Base-by-base conservation (phyloP, 1,140 invertebrate genomes). In the Drosophila virilis region DNA sequence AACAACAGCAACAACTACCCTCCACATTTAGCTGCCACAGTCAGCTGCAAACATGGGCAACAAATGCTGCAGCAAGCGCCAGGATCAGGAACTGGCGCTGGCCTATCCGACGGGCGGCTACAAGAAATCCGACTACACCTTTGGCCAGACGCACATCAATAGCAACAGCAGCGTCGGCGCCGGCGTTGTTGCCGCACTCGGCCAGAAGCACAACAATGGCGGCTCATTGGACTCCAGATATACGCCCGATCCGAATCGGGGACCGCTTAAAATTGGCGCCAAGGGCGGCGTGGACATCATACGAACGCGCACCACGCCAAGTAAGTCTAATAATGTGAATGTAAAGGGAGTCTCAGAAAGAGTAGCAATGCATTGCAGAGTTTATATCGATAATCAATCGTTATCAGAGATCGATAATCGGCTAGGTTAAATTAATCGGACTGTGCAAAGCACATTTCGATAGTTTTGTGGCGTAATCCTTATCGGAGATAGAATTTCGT, bases 241-340 rank as follows among this genome's bases (percentile, higher is more conserved):
- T 85, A 96, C 96, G 1, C 95, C 96, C 42, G 96, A 97, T 93
- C 96, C 96, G 17, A 96, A 96, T 93, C 95, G 95, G 76, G 94
- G 95, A 55, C 93, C 90, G 48, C 75, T 80, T 54, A 93, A 92
- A 81, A 93, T 94, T 85, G 92, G 93, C 86, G 93, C 94, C 92
- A 93, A 94, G 86, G 91, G 93, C 85, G 94, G 95, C 64, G 94
- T 94, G 9, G 96, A 96, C 88, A 96, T 96, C 82, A 96, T 96
- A 77, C 93, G 96, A 90, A 93, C 94, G 78, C 94, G 94, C 77
- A 94, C 94, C 61, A 96, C 95, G 80, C 95, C 95, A 76, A 95
- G 95, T 95, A 93, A 94, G 94, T 93, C 48, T 28, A 45, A 28
- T 0, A 28, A 0, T 28, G 22, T 0, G 5, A 5, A 28, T 4